Evolutionary conservation across 2,888 invertebrate species (phyloP), one percentile per base, ranked within the genome.

Genomic region (Melanotus villosus): DNA sequence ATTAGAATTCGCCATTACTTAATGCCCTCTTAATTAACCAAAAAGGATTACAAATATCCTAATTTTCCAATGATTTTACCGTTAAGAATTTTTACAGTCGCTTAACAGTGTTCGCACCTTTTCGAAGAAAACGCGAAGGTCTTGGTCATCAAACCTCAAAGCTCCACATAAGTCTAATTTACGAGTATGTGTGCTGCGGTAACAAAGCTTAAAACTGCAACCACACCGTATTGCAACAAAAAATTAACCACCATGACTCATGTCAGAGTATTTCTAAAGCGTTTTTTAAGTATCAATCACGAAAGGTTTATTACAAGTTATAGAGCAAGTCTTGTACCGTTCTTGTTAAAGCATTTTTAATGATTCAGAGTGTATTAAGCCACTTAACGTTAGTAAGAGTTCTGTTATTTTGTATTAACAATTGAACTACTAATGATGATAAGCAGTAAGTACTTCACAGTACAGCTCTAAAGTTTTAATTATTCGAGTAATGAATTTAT

Each of bases 271-370:
- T 21, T 47, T 47, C 47, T 19, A 23, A 47, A 23, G 1, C 23
- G n/a, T n/a, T n/a, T n/a, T 47, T 23, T 47, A 47, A 26, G 12
- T 23, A 26, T 47, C 47, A 26, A 21, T 47, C 47, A 26, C 7
- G 47, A 47, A 14, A 23, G 12, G 12, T 9, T 26, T 23, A 47
- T 47, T 23, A 47, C n/a, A 23, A 47, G 47, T 26, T 10, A 23
- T 12, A 47, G 3, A 47, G 2, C 23, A 5, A 23, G 23, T 12
- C 23, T 47, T 47, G 7, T 7, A 14, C 1, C 16, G 41, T 16
- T 26, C 26, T 26, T 26, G 26, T 26, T 26, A 26, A 7, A 7
- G 26, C 18, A 9, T 14, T 41, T 14, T 14, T 41, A 41, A 41
- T 9, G 18, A 41, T 14, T 41, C 18, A 18, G 16, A 16, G 12